Evolutionary conservation across 1,140 invertebrate species (phyloP).

Genomic region (Bilobella aurantiaca): DNA sequence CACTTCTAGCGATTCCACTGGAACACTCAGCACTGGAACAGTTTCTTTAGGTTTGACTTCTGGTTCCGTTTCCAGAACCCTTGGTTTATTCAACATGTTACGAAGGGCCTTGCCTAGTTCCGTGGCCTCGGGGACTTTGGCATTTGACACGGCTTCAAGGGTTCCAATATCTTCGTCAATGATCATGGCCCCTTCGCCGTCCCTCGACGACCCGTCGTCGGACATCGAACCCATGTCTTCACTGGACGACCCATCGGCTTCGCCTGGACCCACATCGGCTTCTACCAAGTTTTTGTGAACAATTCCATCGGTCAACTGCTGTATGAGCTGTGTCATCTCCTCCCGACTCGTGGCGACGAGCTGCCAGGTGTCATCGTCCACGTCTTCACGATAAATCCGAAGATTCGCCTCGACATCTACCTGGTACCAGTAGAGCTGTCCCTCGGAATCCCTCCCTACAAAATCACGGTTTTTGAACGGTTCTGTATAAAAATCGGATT

Average conservation of each 20-base stretch:
- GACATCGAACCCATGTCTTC: constrained; percentile 36
- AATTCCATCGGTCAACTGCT: constrained; percentile 55
- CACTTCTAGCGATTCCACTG: no score
- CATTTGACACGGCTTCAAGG: constrained; percentile 7
- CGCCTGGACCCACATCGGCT: not conserved
- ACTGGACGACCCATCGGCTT: constrained; percentile 5
- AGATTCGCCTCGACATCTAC: constrained; percentile 77
- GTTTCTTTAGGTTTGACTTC: no score
- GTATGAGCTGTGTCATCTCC: constrained; percentile 62
- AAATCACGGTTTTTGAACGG: not conserved
- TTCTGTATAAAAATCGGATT: no score
- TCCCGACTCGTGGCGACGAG: constrained; percentile 65
- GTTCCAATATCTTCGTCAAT: constrained; percentile 37
- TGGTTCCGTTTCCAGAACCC: no score
- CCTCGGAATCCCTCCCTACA: constrained; percentile 61
- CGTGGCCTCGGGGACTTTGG: not conserved
- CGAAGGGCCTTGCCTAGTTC: not conserved
- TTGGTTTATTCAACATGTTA: not conserved
- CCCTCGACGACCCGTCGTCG: constrained; percentile 37
- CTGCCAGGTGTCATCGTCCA: constrained; percentile 91
- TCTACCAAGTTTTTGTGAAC: constrained; percentile 36
- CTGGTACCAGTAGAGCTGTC: constrained; percentile 86
- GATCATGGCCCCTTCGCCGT: constrained; percentile 39
- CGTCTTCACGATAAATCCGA: constrained; percentile 82
- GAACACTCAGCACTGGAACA: no score